Percentiles rank a stretch among this genome's conserved stretches.
Evolutionary conservation across 1,140 invertebrate genomes (phyloP).

Genomic region (Apis cerana): DNA sequence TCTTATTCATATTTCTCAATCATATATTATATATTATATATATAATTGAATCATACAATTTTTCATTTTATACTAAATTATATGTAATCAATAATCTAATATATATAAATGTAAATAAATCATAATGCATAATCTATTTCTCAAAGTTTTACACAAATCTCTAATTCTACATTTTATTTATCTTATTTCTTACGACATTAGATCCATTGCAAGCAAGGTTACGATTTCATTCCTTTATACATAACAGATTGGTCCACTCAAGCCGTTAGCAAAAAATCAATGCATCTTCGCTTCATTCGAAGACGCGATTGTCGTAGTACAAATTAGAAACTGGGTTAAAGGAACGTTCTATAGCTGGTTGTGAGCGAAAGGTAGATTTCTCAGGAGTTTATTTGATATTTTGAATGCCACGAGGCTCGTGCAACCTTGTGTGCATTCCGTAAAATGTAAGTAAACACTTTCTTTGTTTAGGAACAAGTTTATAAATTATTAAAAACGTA

Average conservation of each 20-base stretch:
- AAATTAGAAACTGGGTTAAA: constrained; percentile 54
- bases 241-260: background rate
- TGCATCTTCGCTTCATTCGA: background rate
- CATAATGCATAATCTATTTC: background rate
- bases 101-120: background rate
- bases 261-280: background rate
- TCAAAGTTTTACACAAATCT: background rate
- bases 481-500: constrained; percentile 20
- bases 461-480: constrained; percentile 34
- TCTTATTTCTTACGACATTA: background rate
- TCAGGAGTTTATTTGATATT: constrained; percentile 49
- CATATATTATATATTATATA: too few relatives aligned
- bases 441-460: constrained; percentile 11
- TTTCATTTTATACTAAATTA: background rate
- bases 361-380: constrained; percentile 68
- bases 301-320: background rate
- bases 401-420: constrained; percentile 52
- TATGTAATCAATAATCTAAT: background rate
- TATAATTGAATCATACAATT: too few relatives aligned
- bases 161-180: background rate
- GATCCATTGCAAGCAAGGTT: background rate
- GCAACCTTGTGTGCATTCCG: constrained; percentile 14
- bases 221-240: background rate
- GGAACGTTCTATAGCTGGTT: constrained; percentile 12
- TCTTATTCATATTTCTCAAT: too few relatives aligned